A percentile compares a stretch with the other conserved stretches of the same genome.
phyloP scores from a whole-genome alignment of 2,888 invertebrate species.

The Oasisia sp. region DNA sequence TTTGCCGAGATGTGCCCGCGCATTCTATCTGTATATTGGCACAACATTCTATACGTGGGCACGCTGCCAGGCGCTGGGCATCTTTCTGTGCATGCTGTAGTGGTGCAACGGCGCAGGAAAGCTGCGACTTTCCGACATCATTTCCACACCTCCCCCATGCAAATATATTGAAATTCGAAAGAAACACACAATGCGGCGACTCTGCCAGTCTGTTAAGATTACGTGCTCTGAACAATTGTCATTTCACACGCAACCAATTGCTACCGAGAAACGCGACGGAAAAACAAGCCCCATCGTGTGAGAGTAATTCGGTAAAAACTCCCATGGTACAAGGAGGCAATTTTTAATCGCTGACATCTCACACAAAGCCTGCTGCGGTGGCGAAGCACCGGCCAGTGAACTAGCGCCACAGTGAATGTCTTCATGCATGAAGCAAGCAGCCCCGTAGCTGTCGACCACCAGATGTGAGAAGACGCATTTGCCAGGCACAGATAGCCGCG shows the following conservation, averaged over 20 bases:
- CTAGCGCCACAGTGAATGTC: background rate
- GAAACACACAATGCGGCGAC: background rate
- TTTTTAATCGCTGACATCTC: background rate
- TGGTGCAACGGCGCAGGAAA: background rate
- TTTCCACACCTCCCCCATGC: background rate
- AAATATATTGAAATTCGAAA: background rate
- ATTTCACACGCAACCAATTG: background rate
- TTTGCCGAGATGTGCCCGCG: background rate
- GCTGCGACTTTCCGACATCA: background rate
- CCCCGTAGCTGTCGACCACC: background rate
- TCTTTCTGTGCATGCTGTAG: background rate
- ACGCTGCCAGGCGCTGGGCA: background rate
- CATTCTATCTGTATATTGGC: background rate
- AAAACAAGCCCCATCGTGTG: background rate
- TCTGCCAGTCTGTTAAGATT: background rate
- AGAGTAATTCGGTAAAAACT: background rate
- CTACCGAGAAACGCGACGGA: background rate
- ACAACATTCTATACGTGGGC: background rate
- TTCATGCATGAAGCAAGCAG: background rate
- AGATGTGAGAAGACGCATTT: background rate
- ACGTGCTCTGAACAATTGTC: constrained; percentile 2
- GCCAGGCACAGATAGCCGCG: background rate
- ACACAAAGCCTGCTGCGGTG: background rate
- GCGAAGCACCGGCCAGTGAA: background rate
- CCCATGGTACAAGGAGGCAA: background rate